Percentiles rank a stretch among this genome's conserved stretches.
These are phyloP conservation scores for Lucilia cuprina DNA, from an alignment of 1,140 invertebrate species.

Conservation along the genomic window DNA sequence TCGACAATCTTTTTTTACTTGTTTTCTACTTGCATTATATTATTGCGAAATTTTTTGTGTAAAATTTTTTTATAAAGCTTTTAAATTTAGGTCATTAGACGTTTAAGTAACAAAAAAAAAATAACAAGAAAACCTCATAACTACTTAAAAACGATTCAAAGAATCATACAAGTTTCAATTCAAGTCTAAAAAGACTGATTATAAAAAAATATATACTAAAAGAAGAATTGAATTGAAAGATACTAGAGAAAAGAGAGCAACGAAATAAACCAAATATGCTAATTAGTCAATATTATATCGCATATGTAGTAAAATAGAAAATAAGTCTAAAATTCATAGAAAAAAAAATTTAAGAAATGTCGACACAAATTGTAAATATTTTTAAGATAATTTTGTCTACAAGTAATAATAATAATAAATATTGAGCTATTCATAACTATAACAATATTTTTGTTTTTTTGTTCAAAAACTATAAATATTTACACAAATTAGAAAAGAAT, in stretches of 20 bases:
- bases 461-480: not conserved
- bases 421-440: not conserved
- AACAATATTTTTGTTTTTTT: not conserved
- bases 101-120: not conserved
- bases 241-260: not conserved
- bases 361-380: too few relatives aligned
- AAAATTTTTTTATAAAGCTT: not conserved
- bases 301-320: not conserved
- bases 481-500: not conserved
- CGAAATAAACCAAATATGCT: not conserved
- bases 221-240: not conserved
- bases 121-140: not conserved
- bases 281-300: not conserved
- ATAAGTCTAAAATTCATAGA: too few relatives aligned
- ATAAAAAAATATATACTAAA: not conserved
- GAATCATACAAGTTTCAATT: not conserved
- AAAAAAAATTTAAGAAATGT: too few relatives aligned
- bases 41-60: not conserved
- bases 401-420: too few relatives aligned
- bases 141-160: not conserved
- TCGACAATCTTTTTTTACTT: not conserved
- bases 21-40: too few relatives aligned
- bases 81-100: slow-evolving; percentile 2
- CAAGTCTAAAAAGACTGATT: not conserved
- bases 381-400: too few relatives aligned